Evolutionary conservation across 1,140 invertebrate genomes (phyloP), one percentile per base, ranked within the genome.

Genomic region (Ephestia elutella): DNA sequence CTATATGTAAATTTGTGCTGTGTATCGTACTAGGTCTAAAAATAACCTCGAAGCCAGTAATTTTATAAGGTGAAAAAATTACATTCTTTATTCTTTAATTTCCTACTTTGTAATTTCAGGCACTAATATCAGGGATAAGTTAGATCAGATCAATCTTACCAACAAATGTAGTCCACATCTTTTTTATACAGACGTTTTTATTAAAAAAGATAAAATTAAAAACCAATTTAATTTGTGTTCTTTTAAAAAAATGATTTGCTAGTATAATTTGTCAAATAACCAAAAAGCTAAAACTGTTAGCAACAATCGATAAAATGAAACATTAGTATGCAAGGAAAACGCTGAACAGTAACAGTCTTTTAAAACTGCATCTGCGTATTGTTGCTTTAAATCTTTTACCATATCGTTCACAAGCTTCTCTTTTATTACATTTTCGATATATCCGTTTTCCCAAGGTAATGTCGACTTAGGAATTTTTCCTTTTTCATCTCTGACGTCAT

Each of bases 291-390:
- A n/a, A 15, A 44, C 13, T 44, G n/a, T 44, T 1, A 44, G 15
- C 7, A 44, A 44, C 13, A 15, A 15, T 5, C 2, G 13, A 15
- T 15, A 5, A 15, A 15, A 3, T 44, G 38, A 2, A 5, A 44
- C n/a, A n/a, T 15, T 44, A 7, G 15, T 2, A 10, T 44, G 38
- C 15, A 44, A 44, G 10, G 38, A 44, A 15, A 44, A 15, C 21
- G 59, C 61, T 21, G 60, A 57, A 50, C 68, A 70, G 50, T 64
- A 70, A 58, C 68, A 70, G 49, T 65, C 62, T 48, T 64, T 70
- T 15, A 58, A 53, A 18, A 60, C 48, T 0, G 38, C 21, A n/a
- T 62, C 57, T 11, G 50, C 57, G n/a, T 62, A 60, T 21, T 55
- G 25, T 10, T 18, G 9, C 25, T 58, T 57, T 35, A 67, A 61